A percentile compares a stretch with the other conserved stretches of the same genome.
Conservation (phyloP, 2,797 vertebrate species). For the Leucoraja ocellata region DNA sequence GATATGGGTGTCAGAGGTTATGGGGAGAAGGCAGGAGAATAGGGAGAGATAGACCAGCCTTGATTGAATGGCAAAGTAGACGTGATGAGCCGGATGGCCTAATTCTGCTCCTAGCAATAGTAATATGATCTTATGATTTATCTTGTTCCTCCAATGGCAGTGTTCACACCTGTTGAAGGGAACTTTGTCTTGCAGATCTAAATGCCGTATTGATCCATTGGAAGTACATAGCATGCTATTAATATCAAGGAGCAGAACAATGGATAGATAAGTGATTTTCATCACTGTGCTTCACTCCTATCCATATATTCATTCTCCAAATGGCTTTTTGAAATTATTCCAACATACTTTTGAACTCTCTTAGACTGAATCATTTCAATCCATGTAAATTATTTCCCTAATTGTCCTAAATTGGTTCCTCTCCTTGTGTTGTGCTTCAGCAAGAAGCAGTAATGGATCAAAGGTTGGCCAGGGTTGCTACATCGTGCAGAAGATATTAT, state of each 20-base stretch:
- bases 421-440: not conserved
- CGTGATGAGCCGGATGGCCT: no score
- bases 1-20: no score
- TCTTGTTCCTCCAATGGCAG: not conserved
- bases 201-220: not conserved
- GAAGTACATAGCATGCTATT: not conserved
- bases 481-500: not conserved
- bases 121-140: no score
- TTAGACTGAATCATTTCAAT: not conserved
- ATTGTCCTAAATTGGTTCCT: not conserved
- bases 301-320: not conserved
- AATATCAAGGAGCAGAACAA: not conserved
- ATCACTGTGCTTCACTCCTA: not conserved
- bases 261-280: not conserved
- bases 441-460: not conserved
- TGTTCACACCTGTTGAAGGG: not conserved
- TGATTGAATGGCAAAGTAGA: no score
- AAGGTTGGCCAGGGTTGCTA: not conserved
- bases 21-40: no score
- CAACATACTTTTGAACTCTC: not conserved
- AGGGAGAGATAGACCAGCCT: no score
- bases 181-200: not conserved
- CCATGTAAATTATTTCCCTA: not conserved
- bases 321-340: not conserved
- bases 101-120: no score